phyloP scores from a whole-genome alignment of 2,797 vertebrate genomes.

The Danionella dracula region DNA sequence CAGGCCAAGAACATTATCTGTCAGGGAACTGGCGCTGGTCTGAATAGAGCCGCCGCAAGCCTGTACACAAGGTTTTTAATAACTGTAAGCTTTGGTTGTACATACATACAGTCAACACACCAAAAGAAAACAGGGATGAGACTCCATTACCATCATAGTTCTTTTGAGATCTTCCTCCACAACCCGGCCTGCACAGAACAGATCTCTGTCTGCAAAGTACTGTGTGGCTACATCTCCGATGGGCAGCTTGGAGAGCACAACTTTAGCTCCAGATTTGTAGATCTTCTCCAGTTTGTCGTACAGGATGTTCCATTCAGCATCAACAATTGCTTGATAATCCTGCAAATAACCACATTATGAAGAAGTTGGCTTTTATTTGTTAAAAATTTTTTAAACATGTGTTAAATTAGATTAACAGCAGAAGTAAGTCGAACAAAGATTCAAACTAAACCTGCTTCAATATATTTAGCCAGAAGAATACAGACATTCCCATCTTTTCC shows the following conservation, averaged over 20 bases:
- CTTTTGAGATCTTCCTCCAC: slow-evolving; percentile 93
- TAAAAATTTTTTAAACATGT: too few relatives aligned
- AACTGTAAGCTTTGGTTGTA: not conserved
- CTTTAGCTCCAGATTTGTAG: slow-evolving; percentile 87
- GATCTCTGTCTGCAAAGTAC: slow-evolving; percentile 93
- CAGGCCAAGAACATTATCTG: slow-evolving; percentile 80
- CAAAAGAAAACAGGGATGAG: too few relatives aligned
- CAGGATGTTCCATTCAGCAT: slow-evolving; percentile 95
- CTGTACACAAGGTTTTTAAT: slow-evolving; percentile 56
- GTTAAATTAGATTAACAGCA: too few relatives aligned
- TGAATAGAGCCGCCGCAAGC: slow-evolving; percentile 97
- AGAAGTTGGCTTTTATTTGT: not conserved
- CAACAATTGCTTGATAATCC: slow-evolving; percentile 98
- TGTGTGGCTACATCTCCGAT: slow-evolving; percentile 96
- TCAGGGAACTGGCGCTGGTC: slow-evolving; percentile 82
- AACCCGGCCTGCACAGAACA: slow-evolving; percentile 95
- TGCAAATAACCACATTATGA: slow-evolving; percentile 43
- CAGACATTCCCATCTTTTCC: not conserved
- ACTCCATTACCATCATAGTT: slow-evolving; percentile 87
- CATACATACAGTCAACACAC: too few relatives aligned
- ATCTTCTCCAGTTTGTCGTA: slow-evolving; percentile 97
- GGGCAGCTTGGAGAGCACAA: slow-evolving; percentile 87
- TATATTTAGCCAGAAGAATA: not conserved
- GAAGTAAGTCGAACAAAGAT: too few relatives aligned
- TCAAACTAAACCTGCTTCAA: too few relatives aligned